These are phyloP conservation scores for Tetheella fluctuosa DNA, from an alignment of 2,888 invertebrate species.

Conservation along the genomic window DNA sequence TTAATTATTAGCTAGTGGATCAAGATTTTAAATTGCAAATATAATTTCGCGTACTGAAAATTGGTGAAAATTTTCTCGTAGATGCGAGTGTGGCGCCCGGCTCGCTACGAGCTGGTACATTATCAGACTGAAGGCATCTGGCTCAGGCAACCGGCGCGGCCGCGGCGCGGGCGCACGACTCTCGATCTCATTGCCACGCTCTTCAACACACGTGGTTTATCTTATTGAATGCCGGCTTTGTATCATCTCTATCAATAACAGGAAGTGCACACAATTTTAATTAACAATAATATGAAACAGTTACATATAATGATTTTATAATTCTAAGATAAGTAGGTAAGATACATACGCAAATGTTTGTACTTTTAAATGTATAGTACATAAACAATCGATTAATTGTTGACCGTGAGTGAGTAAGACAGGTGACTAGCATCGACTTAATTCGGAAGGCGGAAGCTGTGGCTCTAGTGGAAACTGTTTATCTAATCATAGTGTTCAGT, in stretches of 20 bases:
- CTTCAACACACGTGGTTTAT: slow-evolving; percentile 45
- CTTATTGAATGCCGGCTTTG: slow-evolving; percentile 27
- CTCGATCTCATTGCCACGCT: slow-evolving; percentile 69
- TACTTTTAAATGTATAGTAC: no score
- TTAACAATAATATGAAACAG: slow-evolving; percentile 4
- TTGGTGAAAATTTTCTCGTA: slow-evolving; percentile 26
- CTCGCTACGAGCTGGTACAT: slow-evolving; percentile 63
- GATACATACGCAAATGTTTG: no score
- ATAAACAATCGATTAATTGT: no score
- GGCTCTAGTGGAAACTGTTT: no score
- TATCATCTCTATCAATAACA: slow-evolving; percentile 16
- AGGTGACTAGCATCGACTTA: no score
- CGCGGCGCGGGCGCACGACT: slow-evolving; percentile 40
- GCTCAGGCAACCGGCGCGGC: slow-evolving; percentile 37
- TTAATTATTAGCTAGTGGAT: not conserved
- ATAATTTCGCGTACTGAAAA: slow-evolving; percentile 40
- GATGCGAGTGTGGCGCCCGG: slow-evolving; percentile 61
- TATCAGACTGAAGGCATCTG: slow-evolving; percentile 57
- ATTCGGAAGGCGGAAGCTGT: no score
- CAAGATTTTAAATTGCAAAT: slow-evolving; percentile 7
- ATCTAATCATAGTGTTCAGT: no score
- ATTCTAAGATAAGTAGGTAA: no score
- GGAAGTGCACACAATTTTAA: slow-evolving; percentile 3
- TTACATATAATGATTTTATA: not conserved
- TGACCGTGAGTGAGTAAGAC: no score